phyloP scores from a whole-genome alignment of 1,140 invertebrate genomes.

The Lepidurus apus region DNA sequence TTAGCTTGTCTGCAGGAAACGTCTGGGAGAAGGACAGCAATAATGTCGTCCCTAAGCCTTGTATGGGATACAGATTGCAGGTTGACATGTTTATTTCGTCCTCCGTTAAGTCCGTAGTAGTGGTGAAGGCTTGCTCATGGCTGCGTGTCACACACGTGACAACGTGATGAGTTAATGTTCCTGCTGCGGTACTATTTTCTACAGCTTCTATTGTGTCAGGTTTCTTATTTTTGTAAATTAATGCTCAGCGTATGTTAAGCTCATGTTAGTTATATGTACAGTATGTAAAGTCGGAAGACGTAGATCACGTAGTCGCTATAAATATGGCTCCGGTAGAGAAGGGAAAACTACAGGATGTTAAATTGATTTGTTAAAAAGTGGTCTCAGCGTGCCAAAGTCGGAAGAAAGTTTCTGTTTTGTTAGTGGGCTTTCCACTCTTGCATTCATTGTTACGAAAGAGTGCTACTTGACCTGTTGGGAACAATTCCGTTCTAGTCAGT shows the following conservation, averaged over 20 bases:
- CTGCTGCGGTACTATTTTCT: not conserved
- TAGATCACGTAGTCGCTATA: no score
- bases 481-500: not conserved
- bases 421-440: not conserved
- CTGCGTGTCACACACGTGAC: not conserved
- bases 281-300: no score
- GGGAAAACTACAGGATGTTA: no score
- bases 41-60: not conserved
- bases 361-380: no score
- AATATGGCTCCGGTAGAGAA: no score
- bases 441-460: not conserved
- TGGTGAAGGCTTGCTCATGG: not conserved
- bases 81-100: conserved; percentile 18
- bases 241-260: no score
- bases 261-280: no score
- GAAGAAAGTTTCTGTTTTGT: not conserved
- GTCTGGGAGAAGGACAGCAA: no score
- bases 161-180: not conserved
- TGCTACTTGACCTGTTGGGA: no score
- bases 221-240: no score
- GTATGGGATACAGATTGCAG: conserved; percentile 14
- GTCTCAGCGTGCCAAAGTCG: no score
- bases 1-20: not conserved
- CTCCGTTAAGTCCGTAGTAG: not conserved
- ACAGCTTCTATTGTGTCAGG: no score